Percentiles rank a stretch among this genome's conserved stretches.
These are phyloP conservation scores for Axea sp. DNA, from an alignment of 2,888 invertebrate genomes.

Conservation along the genomic window DNA sequence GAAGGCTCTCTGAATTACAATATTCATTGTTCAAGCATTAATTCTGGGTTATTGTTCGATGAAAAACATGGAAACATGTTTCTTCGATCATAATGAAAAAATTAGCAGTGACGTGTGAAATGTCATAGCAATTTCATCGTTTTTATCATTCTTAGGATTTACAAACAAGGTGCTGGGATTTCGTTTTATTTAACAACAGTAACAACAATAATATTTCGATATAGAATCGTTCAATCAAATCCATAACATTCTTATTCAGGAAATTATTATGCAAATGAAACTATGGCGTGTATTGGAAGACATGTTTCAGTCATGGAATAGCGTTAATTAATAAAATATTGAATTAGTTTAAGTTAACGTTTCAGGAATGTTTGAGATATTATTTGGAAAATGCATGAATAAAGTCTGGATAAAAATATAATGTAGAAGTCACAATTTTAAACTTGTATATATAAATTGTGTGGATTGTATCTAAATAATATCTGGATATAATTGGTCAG, in stretches of 20 bases:
- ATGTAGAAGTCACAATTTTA: too few species aligned
- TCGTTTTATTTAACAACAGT: constrained; percentile 51
- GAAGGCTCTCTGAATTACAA: background rate
- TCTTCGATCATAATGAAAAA: background rate
- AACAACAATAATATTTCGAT: constrained; percentile 46
- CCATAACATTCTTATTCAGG: constrained; percentile 33
- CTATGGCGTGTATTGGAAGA: too few species aligned
- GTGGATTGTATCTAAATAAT: too few species aligned
- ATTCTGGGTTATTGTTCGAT: constrained; percentile 22
- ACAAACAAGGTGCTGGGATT: constrained; percentile 33
- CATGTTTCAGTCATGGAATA: too few species aligned
- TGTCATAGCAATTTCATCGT: constrained; percentile 18
- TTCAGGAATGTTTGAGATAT: too few species aligned
- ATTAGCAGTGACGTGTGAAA: constrained; percentile 1
- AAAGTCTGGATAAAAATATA: too few species aligned
- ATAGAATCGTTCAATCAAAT: constrained; percentile 55
- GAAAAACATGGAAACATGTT: constrained; percentile 24
- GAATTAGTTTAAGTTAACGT: too few species aligned
- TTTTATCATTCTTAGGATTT: constrained; percentile 13
- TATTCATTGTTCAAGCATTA: constrained; percentile 26
- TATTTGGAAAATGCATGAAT: too few species aligned
- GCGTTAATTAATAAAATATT: too few species aligned
- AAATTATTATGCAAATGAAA: constrained; percentile 59
- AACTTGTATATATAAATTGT: too few species aligned
- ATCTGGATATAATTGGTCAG: too few species aligned